A percentile compares a stretch with the other conserved stretches of the same genome.
Conservation (phyloP, 2,113 vertebrate species). For the Meles meles region DNA sequence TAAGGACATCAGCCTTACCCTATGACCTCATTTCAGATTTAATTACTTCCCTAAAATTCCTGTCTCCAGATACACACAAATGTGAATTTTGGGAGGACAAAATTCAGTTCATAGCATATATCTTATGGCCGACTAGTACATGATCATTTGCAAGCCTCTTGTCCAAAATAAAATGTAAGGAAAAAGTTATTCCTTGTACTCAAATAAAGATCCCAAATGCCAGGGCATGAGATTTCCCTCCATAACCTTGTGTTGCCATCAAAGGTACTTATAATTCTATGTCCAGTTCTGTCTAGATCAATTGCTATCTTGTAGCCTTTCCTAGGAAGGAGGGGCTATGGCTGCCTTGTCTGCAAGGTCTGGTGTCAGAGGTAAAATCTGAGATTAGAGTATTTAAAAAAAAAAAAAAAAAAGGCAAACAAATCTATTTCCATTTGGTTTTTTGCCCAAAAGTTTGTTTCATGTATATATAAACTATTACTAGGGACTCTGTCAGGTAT, state of each 20-base stretch:
- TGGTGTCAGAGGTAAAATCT: background rate
- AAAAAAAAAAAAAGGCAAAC: background rate
- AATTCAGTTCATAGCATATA: background rate
- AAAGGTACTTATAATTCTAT: background rate
- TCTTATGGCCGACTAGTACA: background rate
- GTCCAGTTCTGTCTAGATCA: background rate
- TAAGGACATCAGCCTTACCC: background rate
- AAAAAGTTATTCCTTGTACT: background rate
- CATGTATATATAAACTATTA: background rate
- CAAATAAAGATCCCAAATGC: background rate
- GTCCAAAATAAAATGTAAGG: background rate
- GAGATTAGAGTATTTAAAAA: background rate
- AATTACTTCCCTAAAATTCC: background rate
- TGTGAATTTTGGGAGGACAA: background rate
- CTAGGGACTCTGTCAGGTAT: background rate
- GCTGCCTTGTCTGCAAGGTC: background rate
- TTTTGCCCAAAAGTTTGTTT: background rate
- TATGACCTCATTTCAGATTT: background rate
- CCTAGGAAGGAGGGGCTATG: background rate
- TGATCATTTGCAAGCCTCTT: background rate
- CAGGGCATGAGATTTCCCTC: background rate
- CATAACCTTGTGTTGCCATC: background rate
- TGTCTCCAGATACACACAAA: background rate
- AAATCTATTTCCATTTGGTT: background rate
- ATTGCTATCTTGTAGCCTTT: background rate